Evolutionary conservation across 2,113 vertebrate species (phyloP).

Genomic region (Hippocampus guttulatus): DNA sequence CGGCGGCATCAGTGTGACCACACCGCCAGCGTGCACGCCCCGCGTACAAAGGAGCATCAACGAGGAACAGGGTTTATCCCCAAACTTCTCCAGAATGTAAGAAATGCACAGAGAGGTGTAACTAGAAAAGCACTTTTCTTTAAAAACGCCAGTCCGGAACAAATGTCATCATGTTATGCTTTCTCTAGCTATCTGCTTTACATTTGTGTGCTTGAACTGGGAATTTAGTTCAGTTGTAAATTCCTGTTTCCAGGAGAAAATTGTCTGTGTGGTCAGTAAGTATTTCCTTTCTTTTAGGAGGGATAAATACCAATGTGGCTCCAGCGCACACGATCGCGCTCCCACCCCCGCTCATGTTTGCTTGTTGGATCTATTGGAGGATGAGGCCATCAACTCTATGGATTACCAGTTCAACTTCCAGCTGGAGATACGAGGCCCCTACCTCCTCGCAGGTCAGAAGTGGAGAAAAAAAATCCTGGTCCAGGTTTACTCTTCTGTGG

Average conservation of each 20-base stretch:
- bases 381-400: conserved; percentile 82
- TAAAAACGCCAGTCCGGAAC: neutral
- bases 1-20: conserved; percentile 80
- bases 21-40: conserved; percentile 84
- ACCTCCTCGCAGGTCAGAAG: conserved; percentile 83
- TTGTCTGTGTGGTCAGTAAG: neutral
- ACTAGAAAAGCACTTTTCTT: neutral
- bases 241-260: neutral
- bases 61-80: conserved; percentile 69
- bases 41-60: conserved; percentile 77
- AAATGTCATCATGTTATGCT: neutral
- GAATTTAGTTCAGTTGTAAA: neutral
- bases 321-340: conserved; percentile 58
- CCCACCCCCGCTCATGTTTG: conserved; percentile 66
- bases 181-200: neutral
- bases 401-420: conserved; percentile 93
- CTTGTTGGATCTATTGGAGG: conserved; percentile 78
- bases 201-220: neutral
- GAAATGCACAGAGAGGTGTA: conserved; percentile 6
- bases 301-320: conserved; percentile 61
- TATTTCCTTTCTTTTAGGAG: conserved; percentile 49
- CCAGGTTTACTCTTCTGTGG: neutral
- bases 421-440: conserved; percentile 88
- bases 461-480: neutral
- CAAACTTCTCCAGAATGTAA: conserved; percentile 76